Evolutionary conservation across 2,797 vertebrate species (phyloP).

Genomic region (Malacoraja senta): DNA sequence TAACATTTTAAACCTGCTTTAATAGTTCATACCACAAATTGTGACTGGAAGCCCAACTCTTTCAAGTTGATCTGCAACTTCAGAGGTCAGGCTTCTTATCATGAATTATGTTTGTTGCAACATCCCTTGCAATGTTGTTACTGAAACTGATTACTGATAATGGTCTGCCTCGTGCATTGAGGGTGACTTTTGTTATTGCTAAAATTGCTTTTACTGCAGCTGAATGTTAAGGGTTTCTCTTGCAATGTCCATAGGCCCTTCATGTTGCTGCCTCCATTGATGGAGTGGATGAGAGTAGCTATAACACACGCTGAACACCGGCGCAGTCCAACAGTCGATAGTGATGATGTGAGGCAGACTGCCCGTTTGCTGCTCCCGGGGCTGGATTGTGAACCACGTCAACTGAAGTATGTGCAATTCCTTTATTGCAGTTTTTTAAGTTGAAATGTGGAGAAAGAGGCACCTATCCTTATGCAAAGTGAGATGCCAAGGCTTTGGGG

Average conservation of each 20-base stretch:
- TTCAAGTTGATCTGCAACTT: not conserved
- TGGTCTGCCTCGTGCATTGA: not conserved
- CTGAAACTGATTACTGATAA: not conserved
- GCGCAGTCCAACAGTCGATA: conserved; percentile 85
- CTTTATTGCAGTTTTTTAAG: not conserved
- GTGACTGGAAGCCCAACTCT: not conserved
- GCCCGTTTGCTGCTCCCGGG: conserved; percentile 84
- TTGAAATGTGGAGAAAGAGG: too few relatives aligned
- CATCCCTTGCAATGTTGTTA: not conserved
- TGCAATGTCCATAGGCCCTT: conserved; percentile 67
- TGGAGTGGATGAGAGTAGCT: conserved; percentile 98
- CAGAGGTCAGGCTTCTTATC: not conserved
- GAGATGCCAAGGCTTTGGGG: not conserved
- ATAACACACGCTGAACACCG: conserved; percentile 92
- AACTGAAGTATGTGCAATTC: conserved; percentile 73
- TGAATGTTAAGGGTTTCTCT: not conserved
- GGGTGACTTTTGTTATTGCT: not conserved
- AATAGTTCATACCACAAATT: not conserved
- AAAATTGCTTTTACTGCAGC: not conserved
- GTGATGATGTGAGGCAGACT: conserved; percentile 86
- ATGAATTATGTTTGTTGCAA: too few relatives aligned
- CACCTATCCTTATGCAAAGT: not conserved
- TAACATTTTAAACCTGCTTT: not conserved
- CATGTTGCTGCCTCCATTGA: conserved; percentile 85
- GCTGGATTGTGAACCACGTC: conserved; percentile 89